These are phyloP conservation scores for Ctenochaetus hawaiiensis DNA, from an alignment of 2,797 vertebrate species.

Conservation along the genomic window DNA sequence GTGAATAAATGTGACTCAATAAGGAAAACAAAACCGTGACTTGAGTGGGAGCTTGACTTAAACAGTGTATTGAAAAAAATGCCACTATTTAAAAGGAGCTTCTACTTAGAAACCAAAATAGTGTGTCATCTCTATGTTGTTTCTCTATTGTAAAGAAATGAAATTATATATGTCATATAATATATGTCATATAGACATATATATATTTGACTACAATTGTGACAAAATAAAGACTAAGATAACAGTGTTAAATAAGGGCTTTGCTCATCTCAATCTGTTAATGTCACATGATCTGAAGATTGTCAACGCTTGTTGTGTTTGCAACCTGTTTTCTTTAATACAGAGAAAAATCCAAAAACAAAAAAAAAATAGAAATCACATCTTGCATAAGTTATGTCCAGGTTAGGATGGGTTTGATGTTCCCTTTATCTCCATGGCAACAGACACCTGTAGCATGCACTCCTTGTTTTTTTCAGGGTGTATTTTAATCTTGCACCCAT, in stretches of 20 bases:
- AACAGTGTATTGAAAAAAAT: constrained; percentile 83
- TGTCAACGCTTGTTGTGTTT: neutral
- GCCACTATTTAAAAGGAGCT: constrained; percentile 90
- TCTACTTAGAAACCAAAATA: constrained; percentile 92
- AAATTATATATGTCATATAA: constrained; percentile 89
- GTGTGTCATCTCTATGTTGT: constrained; percentile 91
- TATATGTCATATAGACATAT: constrained; percentile 89
- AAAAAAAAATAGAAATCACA: neutral
- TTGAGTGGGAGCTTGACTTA: constrained; percentile 84
- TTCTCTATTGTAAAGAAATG: constrained; percentile 91
- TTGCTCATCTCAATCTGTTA: constrained; percentile 61
- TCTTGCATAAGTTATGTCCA: constrained; percentile 28
- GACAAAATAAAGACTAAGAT: constrained; percentile 90
- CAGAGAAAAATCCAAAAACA: neutral
- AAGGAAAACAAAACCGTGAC: constrained; percentile 78
- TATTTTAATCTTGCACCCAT: constrained; percentile 67
- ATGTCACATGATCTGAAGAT: constrained; percentile 10
- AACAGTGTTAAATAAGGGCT: constrained; percentile 79
- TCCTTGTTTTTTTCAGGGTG: too few relatives aligned
- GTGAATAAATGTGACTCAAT: constrained; percentile 85
- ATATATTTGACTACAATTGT: constrained; percentile 89
- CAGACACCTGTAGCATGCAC: constrained; percentile 36
- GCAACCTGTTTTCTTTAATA: neutral
- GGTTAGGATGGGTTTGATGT: constrained; percentile 45
- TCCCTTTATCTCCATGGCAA: constrained; percentile 67